Base-by-base conservation (phyloP, 2,113 vertebrate species). In the Lethenteron reissneri region DNA sequence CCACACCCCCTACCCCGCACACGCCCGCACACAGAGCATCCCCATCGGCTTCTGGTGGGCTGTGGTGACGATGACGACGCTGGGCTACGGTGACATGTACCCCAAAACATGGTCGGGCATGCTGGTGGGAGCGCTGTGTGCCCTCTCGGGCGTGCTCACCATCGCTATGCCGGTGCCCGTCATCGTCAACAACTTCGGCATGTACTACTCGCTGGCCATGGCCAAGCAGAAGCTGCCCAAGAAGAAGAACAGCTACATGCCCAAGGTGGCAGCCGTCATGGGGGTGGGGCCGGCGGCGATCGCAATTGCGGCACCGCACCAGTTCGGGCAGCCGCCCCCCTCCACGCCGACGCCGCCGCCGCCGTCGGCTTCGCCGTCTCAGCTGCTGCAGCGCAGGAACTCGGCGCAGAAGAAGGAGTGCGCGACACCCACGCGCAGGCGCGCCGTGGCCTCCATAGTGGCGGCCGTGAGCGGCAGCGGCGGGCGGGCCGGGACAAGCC, bases 1-100 rank as follows among this genome's bases (percentile, higher is more conserved):
- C 89, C 0, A 76, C 82, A 0, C 87, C 92, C 78, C 86, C 86
- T 1, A 82, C 81, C 0, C 83, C 81, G 17, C 83, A 80, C 2
- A 81, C 79, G 10, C 89, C 91, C 76, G 95, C 90, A 2, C 83
- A 94, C 64, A 92, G 82, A 97, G 94, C 81, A 97, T 97, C 79
- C 92, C 94, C 74, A 97, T 97, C 2, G 90, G 92, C 72, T 99
- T 99, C 83, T 99, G 94, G 94, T 99, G 94, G 94, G 94, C 94
- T 0, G 94, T 99, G 76, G 92, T 99, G 72, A 99, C 94, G 3
- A 99, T 99, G 94, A 96, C 94, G 0, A 97, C 94, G 0, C 80
- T 99, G 74, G 94, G 94, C 70, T 99, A 99, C 0, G 94, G 94
- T 1, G 94, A 99, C 78, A 99, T 99, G 94, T 96, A 84, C 79